These are phyloP conservation scores for Drosophila austrosaltans DNA, from an alignment of 2,888 invertebrate species.

Conservation along the genomic window DNA sequence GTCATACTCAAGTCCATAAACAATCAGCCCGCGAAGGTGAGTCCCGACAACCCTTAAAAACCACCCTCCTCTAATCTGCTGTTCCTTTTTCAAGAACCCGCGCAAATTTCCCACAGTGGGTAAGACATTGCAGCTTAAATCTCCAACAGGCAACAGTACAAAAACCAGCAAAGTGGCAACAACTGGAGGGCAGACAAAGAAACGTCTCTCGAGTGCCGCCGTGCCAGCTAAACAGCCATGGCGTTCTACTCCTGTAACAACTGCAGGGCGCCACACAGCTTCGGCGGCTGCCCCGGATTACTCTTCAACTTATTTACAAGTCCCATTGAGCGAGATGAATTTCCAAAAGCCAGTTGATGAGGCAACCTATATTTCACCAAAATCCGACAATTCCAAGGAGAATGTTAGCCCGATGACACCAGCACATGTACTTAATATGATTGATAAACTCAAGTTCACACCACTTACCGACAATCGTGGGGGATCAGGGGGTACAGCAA, in stretches of 20 bases:
- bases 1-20: conserved; percentile 86
- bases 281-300: not conserved
- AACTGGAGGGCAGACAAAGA: conserved; percentile 54
- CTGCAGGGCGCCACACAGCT: not conserved
- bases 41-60: conserved; percentile 1
- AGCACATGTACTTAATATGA: conserved; percentile 75
- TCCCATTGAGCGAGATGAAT: conserved; percentile 77
- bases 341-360: conserved; percentile 26
- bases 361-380: conserved; percentile 41
- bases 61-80: not conserved
- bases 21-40: conserved; percentile 76
- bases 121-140: conserved; percentile 81
- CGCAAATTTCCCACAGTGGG: conserved; percentile 81
- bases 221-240: conserved; percentile 31
- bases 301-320: conserved; percentile 12
- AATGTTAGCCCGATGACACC: conserved; percentile 83
- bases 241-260: conserved; percentile 21
- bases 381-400: conserved; percentile 80
- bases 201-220: conserved; percentile 39
- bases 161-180: conserved; percentile 66
- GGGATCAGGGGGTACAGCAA: not conserved
- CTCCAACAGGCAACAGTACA: conserved; percentile 78
- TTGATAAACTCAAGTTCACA: conserved; percentile 82
- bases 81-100: conserved; percentile 55
- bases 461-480: conserved; percentile 64